Evolutionary conservation across 2,888 invertebrate species (phyloP), one percentile per base, ranked within the genome.

Genomic region (Litoditis marina): DNA sequence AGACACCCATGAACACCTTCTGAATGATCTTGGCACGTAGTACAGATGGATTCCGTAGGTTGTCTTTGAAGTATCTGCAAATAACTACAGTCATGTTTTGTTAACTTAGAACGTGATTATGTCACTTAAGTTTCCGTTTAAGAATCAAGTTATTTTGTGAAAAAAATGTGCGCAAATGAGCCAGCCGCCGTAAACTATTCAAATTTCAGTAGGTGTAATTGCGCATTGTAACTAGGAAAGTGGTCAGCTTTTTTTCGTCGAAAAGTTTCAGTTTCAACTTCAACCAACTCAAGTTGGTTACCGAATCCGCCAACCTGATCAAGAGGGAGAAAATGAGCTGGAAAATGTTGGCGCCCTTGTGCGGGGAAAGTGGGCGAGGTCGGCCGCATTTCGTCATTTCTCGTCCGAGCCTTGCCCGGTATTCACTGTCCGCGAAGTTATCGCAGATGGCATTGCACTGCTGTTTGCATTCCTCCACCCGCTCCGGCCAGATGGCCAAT

Each of bases 401-500:
- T 25, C 31, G 49, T 16, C 52, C 22, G 36, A 74, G 56, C 6
- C 64, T 57, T 31, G 53, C 31, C 6, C 60, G 28, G 28, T 69
- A 65, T 1, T 60, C 46, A 39, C 63, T 63, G n/a, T 59, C 55
- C 22, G 63, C 62, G 39, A 72, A 72, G 8, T 63, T 34, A 36
- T 76, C 76, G 44, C 76, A 74, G 19, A 78, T 60, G 8, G 58
- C 47, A 22, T 58, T 78, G 30, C 85, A 82, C 61, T 79, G 78
- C 61, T 89, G 88, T 49, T 89, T 87, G 50, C 92, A 92, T 8
- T 89, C 88, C 47, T 88, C 88, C 83, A 94, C 94, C 16, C 89
- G 87, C 0, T 90, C 91, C 0, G 94, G 93, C 0, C 90, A 88
- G 2, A 94, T 89, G 0, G 94, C 92, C 71, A 94, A 84, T 1